A percentile compares a stretch with the other conserved stretches of the same genome.
These are phyloP conservation scores for Albula glossodonta DNA, from an alignment of 2,113 vertebrate genomes.

Conservation along the genomic window DNA sequence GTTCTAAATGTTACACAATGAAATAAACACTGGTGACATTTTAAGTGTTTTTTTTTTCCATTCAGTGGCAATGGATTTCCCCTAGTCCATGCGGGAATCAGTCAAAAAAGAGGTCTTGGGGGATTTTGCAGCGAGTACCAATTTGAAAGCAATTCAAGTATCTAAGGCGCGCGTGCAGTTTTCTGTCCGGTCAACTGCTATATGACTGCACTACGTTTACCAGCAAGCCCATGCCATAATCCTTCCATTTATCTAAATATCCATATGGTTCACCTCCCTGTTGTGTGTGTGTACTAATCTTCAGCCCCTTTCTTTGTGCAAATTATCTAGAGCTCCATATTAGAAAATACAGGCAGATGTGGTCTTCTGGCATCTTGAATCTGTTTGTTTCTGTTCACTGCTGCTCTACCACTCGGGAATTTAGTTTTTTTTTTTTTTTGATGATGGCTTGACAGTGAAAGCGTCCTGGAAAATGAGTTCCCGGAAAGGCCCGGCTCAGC, in stretches of 20 bases:
- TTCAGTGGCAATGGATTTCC: neutral
- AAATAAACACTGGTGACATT: neutral
- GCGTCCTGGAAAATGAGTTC: conserved; percentile 12
- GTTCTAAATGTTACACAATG: neutral
- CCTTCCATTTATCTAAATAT: neutral
- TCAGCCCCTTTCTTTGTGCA: conserved; percentile 1
- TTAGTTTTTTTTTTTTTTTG: neutral
- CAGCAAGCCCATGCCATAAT: too few relatives aligned
- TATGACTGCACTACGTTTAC: neutral
- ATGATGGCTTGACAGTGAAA: neutral
- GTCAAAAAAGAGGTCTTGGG: neutral
- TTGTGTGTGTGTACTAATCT: neutral
- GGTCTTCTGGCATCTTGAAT: neutral
- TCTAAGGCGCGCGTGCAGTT: neutral
- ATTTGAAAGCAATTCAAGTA: neutral
- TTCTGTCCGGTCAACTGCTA: neutral
- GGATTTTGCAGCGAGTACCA: neutral
- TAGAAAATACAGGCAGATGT: neutral
- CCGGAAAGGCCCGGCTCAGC: conserved; percentile 3
- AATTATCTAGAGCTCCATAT: neutral
- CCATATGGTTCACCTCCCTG: neutral
- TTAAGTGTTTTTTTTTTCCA: neutral
- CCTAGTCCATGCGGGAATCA: neutral
- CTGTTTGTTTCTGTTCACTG: too few relatives aligned
- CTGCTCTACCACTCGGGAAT: neutral